phyloP scores from a whole-genome alignment of 2,113 vertebrate species.

The Elaphurus davidianus region DNA sequence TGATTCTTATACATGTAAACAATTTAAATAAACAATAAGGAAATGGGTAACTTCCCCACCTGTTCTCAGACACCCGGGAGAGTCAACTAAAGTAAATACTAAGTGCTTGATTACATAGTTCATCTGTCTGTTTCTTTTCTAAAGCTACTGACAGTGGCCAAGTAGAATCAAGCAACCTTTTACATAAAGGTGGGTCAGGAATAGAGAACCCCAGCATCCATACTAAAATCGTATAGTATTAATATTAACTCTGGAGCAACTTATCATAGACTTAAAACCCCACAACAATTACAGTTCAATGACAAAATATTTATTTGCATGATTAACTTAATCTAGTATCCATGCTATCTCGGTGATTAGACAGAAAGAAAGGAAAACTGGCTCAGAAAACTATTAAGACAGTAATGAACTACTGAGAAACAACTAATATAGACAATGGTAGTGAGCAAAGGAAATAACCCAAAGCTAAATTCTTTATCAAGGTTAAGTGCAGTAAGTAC shows the following conservation, averaged over 20 bases:
- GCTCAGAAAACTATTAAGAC: neutral
- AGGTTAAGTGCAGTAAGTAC: neutral
- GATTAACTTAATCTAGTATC: neutral
- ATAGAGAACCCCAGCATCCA: neutral
- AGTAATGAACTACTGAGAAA: neutral
- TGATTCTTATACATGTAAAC: neutral
- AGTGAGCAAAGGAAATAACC: neutral
- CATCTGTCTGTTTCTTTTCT: neutral
- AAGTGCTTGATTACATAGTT: neutral
- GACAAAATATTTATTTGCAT: neutral
- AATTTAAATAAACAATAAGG: neutral
- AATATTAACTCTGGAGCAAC: conserved; percentile 14
- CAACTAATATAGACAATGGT: neutral
- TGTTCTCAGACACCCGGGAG: neutral
- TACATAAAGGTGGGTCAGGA: neutral
- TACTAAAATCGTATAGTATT: neutral
- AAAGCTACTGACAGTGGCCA: neutral
- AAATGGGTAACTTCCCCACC: neutral
- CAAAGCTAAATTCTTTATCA: neutral
- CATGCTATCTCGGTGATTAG: neutral
- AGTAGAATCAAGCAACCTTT: neutral
- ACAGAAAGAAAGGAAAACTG: conserved; percentile 9
- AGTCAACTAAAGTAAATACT: neutral
- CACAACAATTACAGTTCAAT: neutral
- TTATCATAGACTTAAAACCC: neutral